Percentiles rank a stretch among this genome's conserved stretches.
These are phyloP conservation scores for Cepaea hortensis DNA, from an alignment of 2,888 invertebrate genomes.

Conservation along the genomic window DNA sequence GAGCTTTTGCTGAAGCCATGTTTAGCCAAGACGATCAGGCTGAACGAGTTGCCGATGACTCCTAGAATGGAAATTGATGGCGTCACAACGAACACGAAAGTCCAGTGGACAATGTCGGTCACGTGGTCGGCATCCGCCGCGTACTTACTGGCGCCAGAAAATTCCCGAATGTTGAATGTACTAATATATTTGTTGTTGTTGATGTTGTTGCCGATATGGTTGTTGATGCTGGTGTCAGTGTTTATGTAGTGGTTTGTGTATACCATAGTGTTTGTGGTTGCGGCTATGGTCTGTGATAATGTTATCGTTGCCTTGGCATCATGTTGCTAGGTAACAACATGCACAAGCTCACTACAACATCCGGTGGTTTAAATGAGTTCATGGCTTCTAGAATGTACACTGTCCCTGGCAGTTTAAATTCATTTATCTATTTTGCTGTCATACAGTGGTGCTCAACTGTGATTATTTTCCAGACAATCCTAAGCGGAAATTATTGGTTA, in stretches of 20 bases:
- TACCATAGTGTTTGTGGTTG: neutral
- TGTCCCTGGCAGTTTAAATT: no score
- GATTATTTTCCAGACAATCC: no score
- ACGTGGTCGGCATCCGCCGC: constrained; percentile 3
- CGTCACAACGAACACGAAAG: constrained; percentile 24
- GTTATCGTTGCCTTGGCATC: no score
- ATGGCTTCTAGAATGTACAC: no score
- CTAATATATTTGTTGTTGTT: no score
- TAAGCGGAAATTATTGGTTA: no score
- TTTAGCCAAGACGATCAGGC: constrained; percentile 21
- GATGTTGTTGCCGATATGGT: neutral
- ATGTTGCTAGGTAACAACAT: no score
- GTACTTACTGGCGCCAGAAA: neutral
- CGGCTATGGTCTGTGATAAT: no score
- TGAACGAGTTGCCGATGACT: constrained; percentile 19
- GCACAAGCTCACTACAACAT: no score
- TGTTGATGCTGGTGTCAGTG: neutral
- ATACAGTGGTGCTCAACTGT: no score
- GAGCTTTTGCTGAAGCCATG: constrained; percentile 36
- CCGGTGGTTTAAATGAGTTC: no score
- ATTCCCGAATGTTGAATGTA: neutral
- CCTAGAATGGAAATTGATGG: constrained; percentile 31
- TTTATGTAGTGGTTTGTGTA: neutral
- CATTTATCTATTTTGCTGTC: no score
- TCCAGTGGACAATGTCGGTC: constrained; percentile 30